Conservation (phyloP, 2,113 vertebrate species). For the Craseonycteris thonglongyai region DNA sequence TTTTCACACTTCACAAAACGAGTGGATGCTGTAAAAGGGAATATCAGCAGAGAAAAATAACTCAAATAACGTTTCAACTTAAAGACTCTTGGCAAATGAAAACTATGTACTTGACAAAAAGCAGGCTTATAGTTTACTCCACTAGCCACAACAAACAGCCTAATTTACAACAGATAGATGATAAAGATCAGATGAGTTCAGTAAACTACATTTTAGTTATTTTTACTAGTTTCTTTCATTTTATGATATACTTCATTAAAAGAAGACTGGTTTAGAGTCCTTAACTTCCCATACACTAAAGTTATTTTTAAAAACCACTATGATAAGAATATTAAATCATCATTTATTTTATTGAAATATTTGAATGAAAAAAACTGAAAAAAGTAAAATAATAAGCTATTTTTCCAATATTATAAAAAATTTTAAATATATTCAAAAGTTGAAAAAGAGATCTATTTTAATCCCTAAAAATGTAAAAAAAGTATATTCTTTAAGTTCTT, state of each 20-base stretch:
- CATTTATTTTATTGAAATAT: not conserved
- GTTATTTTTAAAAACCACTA: not conserved
- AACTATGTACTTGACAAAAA: not conserved
- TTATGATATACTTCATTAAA: slow-evolving; percentile 14
- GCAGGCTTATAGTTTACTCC: not conserved
- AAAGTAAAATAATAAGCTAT: not conserved
- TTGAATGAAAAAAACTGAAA: not conserved
- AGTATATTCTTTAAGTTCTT: not conserved
- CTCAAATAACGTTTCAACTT: not conserved
- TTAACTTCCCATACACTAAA: not conserved
- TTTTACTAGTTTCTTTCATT: slow-evolving; percentile 29
- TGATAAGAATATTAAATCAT: not conserved
- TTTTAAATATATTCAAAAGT: not conserved
- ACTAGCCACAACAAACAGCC: not conserved
- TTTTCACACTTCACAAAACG: slow-evolving; percentile 99
- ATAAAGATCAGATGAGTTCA: not conserved
- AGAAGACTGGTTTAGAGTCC: not conserved
- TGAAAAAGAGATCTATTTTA: slow-evolving; percentile 9
- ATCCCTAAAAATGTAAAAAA: not conserved
- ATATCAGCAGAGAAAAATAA: slow-evolving; percentile 1
- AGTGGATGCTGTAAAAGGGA: slow-evolving; percentile 87
- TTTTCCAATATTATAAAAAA: not conserved
- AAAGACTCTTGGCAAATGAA: not conserved
- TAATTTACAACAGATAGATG: not conserved
- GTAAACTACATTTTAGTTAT: not conserved